Percentiles rank a stretch among this genome's conserved stretches.
phyloP scores from a whole-genome alignment of 2,113 vertebrate genomes.

The Fukomys damarensis region DNA sequence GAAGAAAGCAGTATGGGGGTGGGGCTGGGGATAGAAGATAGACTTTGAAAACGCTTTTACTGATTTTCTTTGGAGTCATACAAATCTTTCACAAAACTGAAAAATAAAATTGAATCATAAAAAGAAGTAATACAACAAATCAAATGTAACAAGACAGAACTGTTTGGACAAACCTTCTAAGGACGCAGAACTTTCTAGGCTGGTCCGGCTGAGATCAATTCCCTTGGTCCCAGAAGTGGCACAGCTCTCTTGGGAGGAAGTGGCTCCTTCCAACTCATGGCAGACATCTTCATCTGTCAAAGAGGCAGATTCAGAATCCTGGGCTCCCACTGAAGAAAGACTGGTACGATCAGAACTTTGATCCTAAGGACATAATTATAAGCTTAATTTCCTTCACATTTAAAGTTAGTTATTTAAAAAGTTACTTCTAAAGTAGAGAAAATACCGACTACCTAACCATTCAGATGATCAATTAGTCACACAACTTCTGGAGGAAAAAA shows the following conservation, averaged over 20 bases:
- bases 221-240: constrained; percentile 86
- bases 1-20: background rate
- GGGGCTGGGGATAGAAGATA: background rate
- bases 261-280: constrained; percentile 91
- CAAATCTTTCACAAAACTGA: constrained; percentile 42
- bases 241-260: constrained; percentile 90
- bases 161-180: constrained; percentile 90
- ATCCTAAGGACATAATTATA: constrained; percentile 89
- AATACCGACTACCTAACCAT: constrained; percentile 37
- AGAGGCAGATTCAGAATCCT: constrained; percentile 95
- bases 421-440: constrained; percentile 48
- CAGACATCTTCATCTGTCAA: constrained; percentile 92
- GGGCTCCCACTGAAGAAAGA: constrained; percentile 94
- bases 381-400: constrained; percentile 75
- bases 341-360: constrained; percentile 95
- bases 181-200: constrained; percentile 91
- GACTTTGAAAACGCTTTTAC: background rate
- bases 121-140: background rate
- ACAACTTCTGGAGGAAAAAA: background rate
- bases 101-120: background rate
- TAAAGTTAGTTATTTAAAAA: constrained; percentile 69
- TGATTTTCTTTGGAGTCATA: background rate
- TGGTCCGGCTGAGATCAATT: constrained; percentile 86
- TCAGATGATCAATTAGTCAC: constrained; percentile 41
- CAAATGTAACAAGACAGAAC: constrained; percentile 88